These are phyloP conservation scores for Lampris incognitus DNA, from an alignment of 2,113 vertebrate genomes.

Conservation along the genomic window DNA sequence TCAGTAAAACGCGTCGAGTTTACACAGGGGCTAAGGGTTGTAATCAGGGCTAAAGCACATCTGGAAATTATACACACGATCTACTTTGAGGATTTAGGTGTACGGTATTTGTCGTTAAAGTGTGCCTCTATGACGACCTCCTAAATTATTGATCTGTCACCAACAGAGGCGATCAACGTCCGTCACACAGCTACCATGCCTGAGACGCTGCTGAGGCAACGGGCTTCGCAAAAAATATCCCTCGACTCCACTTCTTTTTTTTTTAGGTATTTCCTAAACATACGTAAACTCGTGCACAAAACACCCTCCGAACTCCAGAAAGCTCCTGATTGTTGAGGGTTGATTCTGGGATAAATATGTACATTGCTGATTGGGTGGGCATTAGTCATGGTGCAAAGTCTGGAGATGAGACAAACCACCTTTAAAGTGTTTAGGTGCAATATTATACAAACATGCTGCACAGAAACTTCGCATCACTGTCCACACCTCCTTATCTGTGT, in stretches of 20 bases:
- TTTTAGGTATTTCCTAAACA: neutral
- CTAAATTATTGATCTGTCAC: too few relatives aligned
- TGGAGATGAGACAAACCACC: slow-evolving; percentile 56
- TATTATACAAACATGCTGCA: slow-evolving; percentile 72
- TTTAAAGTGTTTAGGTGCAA: slow-evolving; percentile 70
- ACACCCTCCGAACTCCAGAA: slow-evolving; percentile 25
- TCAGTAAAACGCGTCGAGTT: too few relatives aligned
- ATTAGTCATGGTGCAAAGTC: slow-evolving; percentile 57
- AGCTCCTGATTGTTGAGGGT: slow-evolving; percentile 47
- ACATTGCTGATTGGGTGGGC: slow-evolving; percentile 50
- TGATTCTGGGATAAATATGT: slow-evolving; percentile 58
- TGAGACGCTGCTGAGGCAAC: too few relatives aligned
- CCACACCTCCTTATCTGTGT: slow-evolving; percentile 76
- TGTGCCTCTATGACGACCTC: too few relatives aligned
- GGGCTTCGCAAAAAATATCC: slow-evolving; percentile 20
- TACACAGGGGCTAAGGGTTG: too few relatives aligned
- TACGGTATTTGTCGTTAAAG: too few relatives aligned
- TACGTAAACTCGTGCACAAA: slow-evolving; percentile 13
- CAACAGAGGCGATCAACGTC: too few relatives aligned
- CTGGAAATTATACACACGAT: slow-evolving; percentile 2
- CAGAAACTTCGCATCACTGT: slow-evolving; percentile 77
- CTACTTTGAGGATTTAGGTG: neutral
- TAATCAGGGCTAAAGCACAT: neutral
- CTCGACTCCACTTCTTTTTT: slow-evolving; percentile 4
- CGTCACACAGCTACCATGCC: too few relatives aligned